Evolutionary conservation across 2,113 vertebrate genomes (phyloP).

Genomic region (Sula dactylatra): DNA sequence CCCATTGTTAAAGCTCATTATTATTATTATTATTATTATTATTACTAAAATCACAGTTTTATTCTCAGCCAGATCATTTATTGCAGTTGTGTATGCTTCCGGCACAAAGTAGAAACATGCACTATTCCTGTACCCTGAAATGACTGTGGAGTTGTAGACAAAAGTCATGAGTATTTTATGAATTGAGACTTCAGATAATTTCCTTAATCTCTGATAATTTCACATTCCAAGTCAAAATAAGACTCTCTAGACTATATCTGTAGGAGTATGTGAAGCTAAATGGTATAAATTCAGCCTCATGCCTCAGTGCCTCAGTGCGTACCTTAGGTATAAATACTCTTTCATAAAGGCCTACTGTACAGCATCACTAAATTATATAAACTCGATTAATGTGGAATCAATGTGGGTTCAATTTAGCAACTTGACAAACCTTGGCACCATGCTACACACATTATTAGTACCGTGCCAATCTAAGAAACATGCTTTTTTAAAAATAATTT

Average conservation of each 20-base stretch:
- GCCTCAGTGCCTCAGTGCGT: background rate
- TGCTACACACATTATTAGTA: background rate
- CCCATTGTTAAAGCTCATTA: background rate
- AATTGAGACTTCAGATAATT: background rate
- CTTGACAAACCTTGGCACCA: background rate
- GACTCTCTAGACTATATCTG: background rate
- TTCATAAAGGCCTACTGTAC: background rate
- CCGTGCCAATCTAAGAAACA: background rate
- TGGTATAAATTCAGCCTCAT: background rate
- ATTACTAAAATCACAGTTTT: background rate
- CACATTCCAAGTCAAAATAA: background rate
- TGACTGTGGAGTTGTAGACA: background rate
- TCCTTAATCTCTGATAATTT: background rate
- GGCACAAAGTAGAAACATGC: background rate
- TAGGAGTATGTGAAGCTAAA: background rate
- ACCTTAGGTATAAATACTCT: background rate
- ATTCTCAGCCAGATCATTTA: background rate
- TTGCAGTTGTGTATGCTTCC: background rate
- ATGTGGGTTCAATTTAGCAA: background rate
- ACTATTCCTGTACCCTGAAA: background rate
- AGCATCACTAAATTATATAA: background rate
- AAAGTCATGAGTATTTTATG: background rate
- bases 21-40: background rate
- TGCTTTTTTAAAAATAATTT: constrained; percentile 14
- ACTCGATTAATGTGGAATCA: background rate